A percentile compares a stretch with the other conserved stretches of the same genome.
These are phyloP conservation scores for Gallinago paraguaiae DNA, from an alignment of 2,113 vertebrate genomes.

Conservation along the genomic window DNA sequence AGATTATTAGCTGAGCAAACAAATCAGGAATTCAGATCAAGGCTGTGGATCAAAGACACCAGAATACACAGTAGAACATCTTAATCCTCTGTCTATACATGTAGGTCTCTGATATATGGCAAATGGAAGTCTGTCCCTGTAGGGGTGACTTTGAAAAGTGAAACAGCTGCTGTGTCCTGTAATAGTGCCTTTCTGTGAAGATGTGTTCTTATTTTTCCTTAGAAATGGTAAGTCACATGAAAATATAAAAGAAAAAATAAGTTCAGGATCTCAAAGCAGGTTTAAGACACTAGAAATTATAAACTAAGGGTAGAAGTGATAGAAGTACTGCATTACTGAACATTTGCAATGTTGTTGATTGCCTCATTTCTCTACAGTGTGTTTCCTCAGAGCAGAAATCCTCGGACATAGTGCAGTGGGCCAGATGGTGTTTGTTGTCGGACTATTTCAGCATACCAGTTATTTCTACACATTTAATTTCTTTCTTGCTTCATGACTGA, in stretches of 20 bases:
- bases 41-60: not conserved
- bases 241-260: not conserved
- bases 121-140: not conserved
- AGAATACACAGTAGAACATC: not conserved
- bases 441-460: not conserved
- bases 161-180: not conserved
- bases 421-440: not conserved
- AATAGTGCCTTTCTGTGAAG: not conserved
- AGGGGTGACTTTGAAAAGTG: not conserved
- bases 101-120: not conserved
- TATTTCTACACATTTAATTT: not conserved
- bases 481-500: not conserved
- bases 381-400: not conserved
- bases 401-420: not conserved
- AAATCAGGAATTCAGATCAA: not conserved
- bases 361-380: not conserved
- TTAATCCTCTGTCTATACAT: not conserved
- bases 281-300: not conserved
- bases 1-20: not conserved
- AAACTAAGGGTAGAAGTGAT: not conserved
- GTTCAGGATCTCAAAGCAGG: not conserved
- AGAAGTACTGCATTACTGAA: not conserved
- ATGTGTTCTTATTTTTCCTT: not conserved
- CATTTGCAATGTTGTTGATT: not conserved
- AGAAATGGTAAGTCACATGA: not conserved